These are phyloP conservation scores for Polyergus mexicanus DNA, from an alignment of 1,140 invertebrate species.

Conservation along the genomic window DNA sequence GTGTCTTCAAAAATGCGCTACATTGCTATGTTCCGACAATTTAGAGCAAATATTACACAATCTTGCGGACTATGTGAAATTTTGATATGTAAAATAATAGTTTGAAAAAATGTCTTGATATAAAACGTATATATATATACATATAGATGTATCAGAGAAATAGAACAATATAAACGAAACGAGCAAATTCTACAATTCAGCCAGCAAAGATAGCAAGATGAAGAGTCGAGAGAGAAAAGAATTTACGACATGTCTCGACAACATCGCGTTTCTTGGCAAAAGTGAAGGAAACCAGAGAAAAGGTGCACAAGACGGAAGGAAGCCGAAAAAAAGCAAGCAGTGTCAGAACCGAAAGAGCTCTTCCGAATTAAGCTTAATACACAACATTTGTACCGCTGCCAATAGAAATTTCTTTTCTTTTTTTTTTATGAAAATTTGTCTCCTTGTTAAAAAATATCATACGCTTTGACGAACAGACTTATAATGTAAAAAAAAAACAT, in stretches of 20 bases:
- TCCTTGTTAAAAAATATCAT: not conserved
- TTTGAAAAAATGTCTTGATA: not conserved
- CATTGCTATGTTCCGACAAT: not conserved
- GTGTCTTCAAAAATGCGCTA: not conserved
- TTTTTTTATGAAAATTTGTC: not conserved
- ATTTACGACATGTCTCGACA: constrained; percentile 58
- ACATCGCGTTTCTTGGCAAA: constrained; percentile 62
- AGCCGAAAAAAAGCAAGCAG: constrained; percentile 52
- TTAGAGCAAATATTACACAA: not conserved
- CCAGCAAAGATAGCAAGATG: constrained; percentile 23
- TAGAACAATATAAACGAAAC: constrained; percentile 29
- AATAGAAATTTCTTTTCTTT: not conserved
- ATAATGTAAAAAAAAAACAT: not conserved
- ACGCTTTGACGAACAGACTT: not conserved
- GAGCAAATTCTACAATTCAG: constrained; percentile 22
- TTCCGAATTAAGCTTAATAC: constrained; percentile 30
- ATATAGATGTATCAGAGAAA: not conserved
- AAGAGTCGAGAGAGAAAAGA: constrained; percentile 33
- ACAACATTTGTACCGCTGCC: not conserved
- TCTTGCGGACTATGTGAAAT: not conserved
- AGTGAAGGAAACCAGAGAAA: constrained; percentile 45
- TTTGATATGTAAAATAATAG: not conserved
- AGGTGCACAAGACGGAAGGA: constrained; percentile 20
- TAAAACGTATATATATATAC: not conserved
- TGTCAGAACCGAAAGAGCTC: constrained; percentile 7